A percentile compares a stretch with the other conserved stretches of the same genome.
Evolutionary conservation across 2,113 vertebrate genomes (phyloP).

Genomic region (Acanthisitta chloris): DNA sequence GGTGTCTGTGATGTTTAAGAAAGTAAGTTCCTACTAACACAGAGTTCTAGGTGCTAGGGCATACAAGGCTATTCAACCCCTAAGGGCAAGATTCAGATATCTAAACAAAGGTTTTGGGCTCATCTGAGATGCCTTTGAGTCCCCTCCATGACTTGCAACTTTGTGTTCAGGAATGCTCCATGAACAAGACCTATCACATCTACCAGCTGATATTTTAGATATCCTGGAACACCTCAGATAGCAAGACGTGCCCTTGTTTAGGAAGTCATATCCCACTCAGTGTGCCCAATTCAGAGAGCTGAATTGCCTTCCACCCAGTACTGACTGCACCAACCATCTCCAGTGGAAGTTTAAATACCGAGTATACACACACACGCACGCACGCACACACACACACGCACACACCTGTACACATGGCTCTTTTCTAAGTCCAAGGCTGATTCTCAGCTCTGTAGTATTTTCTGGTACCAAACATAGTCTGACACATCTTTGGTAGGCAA

Average conservation of each 20-base stretch:
- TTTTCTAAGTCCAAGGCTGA: background rate
- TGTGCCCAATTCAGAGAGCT: background rate
- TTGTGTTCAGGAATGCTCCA: accelerated
- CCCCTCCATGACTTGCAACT: background rate
- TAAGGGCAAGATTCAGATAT: background rate
- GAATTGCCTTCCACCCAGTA: background rate
- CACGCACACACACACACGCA: too few relatives aligned
- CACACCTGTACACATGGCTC: accelerated
- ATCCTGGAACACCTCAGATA: background rate
- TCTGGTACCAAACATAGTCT: background rate
- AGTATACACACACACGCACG: too few relatives aligned
- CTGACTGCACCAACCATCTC: background rate
- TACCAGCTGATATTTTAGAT: background rate
- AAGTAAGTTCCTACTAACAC: background rate
- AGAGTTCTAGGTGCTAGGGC: background rate
- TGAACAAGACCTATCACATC: background rate
- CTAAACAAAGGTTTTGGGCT: background rate
- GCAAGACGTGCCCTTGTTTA: background rate
- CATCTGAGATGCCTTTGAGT: background rate
- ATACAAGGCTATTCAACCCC: background rate
- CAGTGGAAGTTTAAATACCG: background rate
- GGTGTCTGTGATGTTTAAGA: background rate
- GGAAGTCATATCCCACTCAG: background rate
- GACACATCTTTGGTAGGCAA: background rate
- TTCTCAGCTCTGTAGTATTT: background rate